Percentiles rank a stretch among this genome's conserved stretches.
phyloP scores from a whole-genome alignment of 2,797 vertebrate species.

The Molossus alvarezi region DNA sequence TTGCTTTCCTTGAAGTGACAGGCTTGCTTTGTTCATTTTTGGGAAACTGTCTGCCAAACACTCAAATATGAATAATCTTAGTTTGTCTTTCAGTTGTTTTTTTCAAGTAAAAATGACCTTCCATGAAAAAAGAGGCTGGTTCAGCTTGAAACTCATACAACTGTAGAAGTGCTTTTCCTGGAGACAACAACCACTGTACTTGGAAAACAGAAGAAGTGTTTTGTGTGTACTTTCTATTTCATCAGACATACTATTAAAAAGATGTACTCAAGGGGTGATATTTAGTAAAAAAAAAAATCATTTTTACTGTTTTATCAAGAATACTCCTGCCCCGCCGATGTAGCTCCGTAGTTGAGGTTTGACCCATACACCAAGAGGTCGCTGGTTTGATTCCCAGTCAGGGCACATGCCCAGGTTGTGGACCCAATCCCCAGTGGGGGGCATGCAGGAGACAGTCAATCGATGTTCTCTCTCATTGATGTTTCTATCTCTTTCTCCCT shows the following conservation, averaged over 20 bases:
- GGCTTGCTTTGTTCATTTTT: conserved; percentile 82
- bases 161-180: not conserved
- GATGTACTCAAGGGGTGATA: not conserved
- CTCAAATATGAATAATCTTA: conserved; percentile 72
- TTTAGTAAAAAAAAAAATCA: conserved; percentile 56
- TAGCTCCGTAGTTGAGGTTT: no score
- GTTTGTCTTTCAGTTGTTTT: conserved; percentile 73
- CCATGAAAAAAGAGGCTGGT: conserved; percentile 43
- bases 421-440: no score
- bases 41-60: conserved; percentile 76
- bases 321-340: not conserved
- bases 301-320: conserved; percentile 47
- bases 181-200: not conserved
- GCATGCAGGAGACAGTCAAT: no score
- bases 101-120: conserved; percentile 75
- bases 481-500: no score
- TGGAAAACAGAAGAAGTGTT: conserved; percentile 25
- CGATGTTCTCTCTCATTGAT: no score
- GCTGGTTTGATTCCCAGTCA: no score
- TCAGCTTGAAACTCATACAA: conserved; percentile 61
- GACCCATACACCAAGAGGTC: no score
- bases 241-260: conserved; percentile 11
- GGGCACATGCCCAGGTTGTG: no score
- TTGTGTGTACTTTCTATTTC: conserved; percentile 29
- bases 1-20: conserved; percentile 82